Evolutionary conservation across 2,888 invertebrate species (phyloP).

Genomic region (Blera fallax): DNA sequence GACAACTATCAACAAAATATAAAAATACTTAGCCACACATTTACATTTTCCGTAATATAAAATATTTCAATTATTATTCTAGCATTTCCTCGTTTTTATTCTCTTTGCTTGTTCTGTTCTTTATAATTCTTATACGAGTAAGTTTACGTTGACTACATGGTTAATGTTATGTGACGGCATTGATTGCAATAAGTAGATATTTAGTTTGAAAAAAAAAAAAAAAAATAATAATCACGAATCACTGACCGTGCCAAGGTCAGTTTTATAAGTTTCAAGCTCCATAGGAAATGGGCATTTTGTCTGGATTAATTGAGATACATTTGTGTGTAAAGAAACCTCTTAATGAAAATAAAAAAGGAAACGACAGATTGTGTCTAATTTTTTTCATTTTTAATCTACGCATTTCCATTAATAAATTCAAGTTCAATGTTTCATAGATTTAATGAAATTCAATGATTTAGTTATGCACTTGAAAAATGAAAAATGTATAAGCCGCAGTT

Average conservation of each 20-base stretch:
- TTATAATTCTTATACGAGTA: not conserved
- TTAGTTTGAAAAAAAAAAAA: too few relatives aligned
- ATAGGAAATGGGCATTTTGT: slow-evolving; percentile 36
- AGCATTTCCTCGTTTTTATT: not conserved
- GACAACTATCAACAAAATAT: not conserved
- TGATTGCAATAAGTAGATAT: not conserved
- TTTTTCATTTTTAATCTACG: too few relatives aligned
- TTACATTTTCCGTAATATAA: not conserved
- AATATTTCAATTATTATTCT: not conserved
- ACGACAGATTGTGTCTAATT: too few relatives aligned
- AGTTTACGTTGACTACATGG: not conserved
- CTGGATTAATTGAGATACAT: slow-evolving; percentile 19
- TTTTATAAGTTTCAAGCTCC: slow-evolving; percentile 42
- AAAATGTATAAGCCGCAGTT: too few relatives aligned
- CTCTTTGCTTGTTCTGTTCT: not conserved
- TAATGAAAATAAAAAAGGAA: not conserved
- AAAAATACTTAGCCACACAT: not conserved
- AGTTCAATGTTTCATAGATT: not conserved
- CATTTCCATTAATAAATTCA: not conserved
- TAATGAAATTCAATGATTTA: not conserved
- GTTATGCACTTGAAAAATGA: too few relatives aligned
- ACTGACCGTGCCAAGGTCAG: slow-evolving; percentile 58
- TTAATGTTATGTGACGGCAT: slow-evolving; percentile 25
- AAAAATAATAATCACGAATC: slow-evolving; percentile 23
- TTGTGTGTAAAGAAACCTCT: not conserved